Base-by-base conservation (phyloP, 2,888 invertebrate genomes). In the Poecilobothrus nobilitatus region DNA sequence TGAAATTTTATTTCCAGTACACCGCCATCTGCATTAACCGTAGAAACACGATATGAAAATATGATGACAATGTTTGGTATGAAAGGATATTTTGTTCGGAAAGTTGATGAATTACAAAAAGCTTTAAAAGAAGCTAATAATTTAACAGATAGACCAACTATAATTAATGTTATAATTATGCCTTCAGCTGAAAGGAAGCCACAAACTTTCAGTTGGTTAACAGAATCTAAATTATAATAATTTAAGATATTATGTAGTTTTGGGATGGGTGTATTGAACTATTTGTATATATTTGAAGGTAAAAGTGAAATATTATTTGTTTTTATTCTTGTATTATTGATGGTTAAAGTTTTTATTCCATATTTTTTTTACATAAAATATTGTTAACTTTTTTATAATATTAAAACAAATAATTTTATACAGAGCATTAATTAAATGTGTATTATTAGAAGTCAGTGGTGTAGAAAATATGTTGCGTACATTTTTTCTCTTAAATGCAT, bases 161-260 rank as follows among this genome's bases (percentile, higher is more conserved):
- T 97, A 73, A 92, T 97, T 74, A 97, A 97, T 79, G 89, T 96
- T 33, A 87, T 93, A 76, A 97, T 97, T 68, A 89, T 88, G 79
- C 93, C 96, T 5, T 86, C 89, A 71, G 92, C 97, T 18, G 93
- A 91, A 78, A 87, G 97, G 72, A 97, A 96, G 81, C 88, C 91
- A 62, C 97, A 97, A 83, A 87, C 90, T 21, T 95, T 94, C 80
- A 90, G 86, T 78, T 96, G 96, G 96, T 84, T 96, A 7, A 95
- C 96, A 0, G 92, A 94, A 82, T 94, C 95, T 8, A 96, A 96
- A 81, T 84, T 94, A 75, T 94, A 86, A 86, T 22, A n/a, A n/a
- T 5, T 8, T 62, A 12, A 53, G 7, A 3, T 53, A 18, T 53
- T 27, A 41, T 4, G 5, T 2, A 4, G 27, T 5, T 4, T 27